Base-by-base conservation (phyloP, 1,140 invertebrate genomes). In the Drosophila elegans region DNA sequence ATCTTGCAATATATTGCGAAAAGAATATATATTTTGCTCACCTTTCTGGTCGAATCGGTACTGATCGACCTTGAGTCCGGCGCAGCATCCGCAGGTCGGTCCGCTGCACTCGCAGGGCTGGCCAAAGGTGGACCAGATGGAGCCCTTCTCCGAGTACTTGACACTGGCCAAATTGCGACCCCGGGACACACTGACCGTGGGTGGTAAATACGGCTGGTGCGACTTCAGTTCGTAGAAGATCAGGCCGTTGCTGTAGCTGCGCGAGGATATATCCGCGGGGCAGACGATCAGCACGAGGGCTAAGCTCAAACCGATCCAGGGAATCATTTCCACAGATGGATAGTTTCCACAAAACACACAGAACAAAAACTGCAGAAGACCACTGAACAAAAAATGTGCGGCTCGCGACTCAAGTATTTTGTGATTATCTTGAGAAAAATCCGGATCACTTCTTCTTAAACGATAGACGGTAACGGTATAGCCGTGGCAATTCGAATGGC, bases 121-220 rank as follows among this genome's bases (percentile, higher is more conserved):
- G 0, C 90, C 90, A n/a, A 91, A 91, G 7, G 90, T 91, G 1
- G 89, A 91, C 84, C 89, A 91, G 12, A 91, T 91, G 11, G 90
- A 91, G 12, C 85, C 90, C 69, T 90, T 90, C 21, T 77, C 76
- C 32, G 90, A 90, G 54, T 89, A 88, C 66, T 90, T 84, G 25
- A 81, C 78, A 16, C 78, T 91, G 48, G 90, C 82, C 64, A 91
- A 46, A 9, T 80, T 88, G 0, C 90, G 76, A 4, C 90, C 90
- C 1, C 90, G 77, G 12, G 90, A 90, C 48, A 91, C 90, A 13
- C 90, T 90, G 57, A 91, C 83, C 5, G 89, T 91, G 13, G 90
- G 90, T 13, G 90, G 90, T 41, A 91, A 25, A 25, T 88, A 85
- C 2, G 76, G 66, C 2, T 67, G 71, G 48, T 85, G 83, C 3